phyloP scores from a whole-genome alignment of 2,888 invertebrate genomes.

The Mamestra brassicae region DNA sequence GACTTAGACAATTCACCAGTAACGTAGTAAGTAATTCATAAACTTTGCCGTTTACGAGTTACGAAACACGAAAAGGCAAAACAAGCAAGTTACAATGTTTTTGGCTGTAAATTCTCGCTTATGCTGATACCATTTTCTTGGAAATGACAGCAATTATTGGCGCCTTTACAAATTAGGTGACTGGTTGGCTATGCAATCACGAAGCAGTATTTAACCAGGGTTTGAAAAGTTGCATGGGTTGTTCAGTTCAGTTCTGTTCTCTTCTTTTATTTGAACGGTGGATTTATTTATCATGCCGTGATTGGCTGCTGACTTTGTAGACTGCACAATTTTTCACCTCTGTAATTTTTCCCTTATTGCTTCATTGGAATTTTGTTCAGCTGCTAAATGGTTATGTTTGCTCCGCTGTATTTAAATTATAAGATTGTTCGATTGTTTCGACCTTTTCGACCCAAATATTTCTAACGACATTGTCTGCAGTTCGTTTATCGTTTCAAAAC shows the following conservation, averaged over 20 bases:
- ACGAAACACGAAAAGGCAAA: conserved; percentile 1
- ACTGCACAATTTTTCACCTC: neutral
- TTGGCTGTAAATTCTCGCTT: conserved; percentile 25
- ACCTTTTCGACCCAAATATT: neutral
- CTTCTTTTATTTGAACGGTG: neutral
- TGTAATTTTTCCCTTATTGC: neutral
- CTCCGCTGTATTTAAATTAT: neutral
- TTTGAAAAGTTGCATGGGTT: conserved; percentile 29
- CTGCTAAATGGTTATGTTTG: neutral
- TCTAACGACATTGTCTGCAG: neutral
- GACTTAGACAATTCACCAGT: neutral
- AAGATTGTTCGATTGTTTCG: neutral
- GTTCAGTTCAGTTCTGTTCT: neutral
- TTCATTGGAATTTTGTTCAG: neutral
- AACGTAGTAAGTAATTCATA: conserved; percentile 1
- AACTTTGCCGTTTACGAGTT: neutral
- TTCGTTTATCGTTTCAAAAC: conserved; percentile 10
- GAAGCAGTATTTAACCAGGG: conserved; percentile 15
- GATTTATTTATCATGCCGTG: neutral
- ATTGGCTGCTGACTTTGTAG: neutral
- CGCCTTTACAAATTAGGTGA: conserved; percentile 41
- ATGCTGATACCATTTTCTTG: conserved; percentile 31
- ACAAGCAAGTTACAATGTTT: conserved; percentile 9
- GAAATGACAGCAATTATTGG: conserved; percentile 44
- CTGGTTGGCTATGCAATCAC: conserved; percentile 30